Percentiles rank a stretch among this genome's conserved stretches.
These are phyloP conservation scores for Pygmarrhopalites habei DNA, from an alignment of 1,140 invertebrate species.

Conservation along the genomic window DNA sequence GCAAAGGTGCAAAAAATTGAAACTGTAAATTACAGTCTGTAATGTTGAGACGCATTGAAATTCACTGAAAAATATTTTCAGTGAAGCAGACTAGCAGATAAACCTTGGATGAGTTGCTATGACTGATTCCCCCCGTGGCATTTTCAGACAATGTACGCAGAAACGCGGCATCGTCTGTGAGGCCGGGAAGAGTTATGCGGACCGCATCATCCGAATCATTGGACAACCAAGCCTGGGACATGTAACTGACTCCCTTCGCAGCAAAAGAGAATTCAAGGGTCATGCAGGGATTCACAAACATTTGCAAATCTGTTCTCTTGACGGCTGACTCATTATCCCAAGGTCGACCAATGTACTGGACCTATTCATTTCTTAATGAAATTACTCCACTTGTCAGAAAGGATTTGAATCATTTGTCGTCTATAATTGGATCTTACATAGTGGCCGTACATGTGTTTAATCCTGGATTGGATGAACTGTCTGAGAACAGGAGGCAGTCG, in stretches of 20 bases:
- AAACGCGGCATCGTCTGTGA: neutral
- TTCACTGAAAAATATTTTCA: too few relatives aligned
- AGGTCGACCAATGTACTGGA: neutral
- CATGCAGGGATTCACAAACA: conserved; percentile 5
- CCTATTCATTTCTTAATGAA: neutral
- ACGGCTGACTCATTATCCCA: neutral
- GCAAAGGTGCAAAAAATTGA: too few relatives aligned
- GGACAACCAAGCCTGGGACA: neutral
- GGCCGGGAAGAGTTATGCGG: neutral
- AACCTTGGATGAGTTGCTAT: too few relatives aligned
- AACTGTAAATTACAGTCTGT: too few relatives aligned
- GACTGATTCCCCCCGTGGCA: too few relatives aligned
- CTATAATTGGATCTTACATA: neutral
- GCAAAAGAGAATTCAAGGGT: conserved; percentile 2
- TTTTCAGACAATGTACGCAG: too few relatives aligned
- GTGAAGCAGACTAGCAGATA: too few relatives aligned
- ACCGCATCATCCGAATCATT: neutral
- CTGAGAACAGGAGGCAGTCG: neutral
- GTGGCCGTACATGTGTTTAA: conserved; percentile 5
- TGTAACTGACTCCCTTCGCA: neutral
- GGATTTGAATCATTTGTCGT: neutral
- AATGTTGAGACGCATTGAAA: too few relatives aligned
- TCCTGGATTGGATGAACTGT: neutral
- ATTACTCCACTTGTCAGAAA: neutral
- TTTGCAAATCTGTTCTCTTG: neutral